Evolutionary conservation across 2,888 invertebrate genomes (phyloP).

Genomic region (Drosophila buzzatii): DNA sequence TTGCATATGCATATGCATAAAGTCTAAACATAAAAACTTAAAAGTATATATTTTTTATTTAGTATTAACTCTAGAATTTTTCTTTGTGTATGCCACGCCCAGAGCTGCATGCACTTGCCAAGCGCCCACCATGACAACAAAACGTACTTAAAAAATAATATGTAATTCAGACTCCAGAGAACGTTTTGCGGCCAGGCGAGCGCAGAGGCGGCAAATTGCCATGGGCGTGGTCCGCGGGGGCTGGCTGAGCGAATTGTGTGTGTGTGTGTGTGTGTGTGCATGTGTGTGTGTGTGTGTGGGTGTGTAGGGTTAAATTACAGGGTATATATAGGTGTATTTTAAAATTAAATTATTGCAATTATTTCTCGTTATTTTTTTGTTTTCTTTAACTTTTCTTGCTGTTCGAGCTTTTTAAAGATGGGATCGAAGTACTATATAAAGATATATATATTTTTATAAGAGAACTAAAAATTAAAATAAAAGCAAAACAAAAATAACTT

Average conservation of each 20-base stretch:
- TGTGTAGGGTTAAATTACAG: slow-evolving; percentile 5
- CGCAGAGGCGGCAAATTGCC: slow-evolving; percentile 9
- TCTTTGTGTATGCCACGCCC: slow-evolving; percentile 39
- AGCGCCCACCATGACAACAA: slow-evolving; percentile 15
- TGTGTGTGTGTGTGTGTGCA: neutral
- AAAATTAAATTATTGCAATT: slow-evolving; percentile 55
- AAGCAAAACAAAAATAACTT: slow-evolving; percentile 52
- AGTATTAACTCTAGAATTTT: slow-evolving; percentile 23
- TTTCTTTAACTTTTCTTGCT: slow-evolving; percentile 7
- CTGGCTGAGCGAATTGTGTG: slow-evolving; percentile 12
- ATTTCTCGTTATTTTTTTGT: slow-evolving; percentile 27
- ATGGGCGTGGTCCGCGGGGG: slow-evolving; percentile 13
- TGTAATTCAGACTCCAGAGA: slow-evolving; percentile 86
- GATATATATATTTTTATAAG: slow-evolving; percentile 1
- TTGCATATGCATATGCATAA: slow-evolving; percentile 41
- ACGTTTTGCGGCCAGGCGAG: slow-evolving; percentile 50
- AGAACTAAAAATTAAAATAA: slow-evolving; percentile 17
- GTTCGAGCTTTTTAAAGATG: slow-evolving; percentile 44
- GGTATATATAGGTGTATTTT: slow-evolving; percentile 4
- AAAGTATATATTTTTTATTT: slow-evolving; percentile 25
- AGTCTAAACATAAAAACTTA: slow-evolving; percentile 53
- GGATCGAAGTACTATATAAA: slow-evolving; percentile 24
- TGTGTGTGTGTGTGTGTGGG: neutral
- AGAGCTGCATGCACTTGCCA: neutral
- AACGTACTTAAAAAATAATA: slow-evolving; percentile 84